Percentiles rank a stretch among this genome's conserved stretches.
These are phyloP conservation scores for Diaprepes abbreviatus DNA, from an alignment of 2,888 invertebrate species.

Conservation along the genomic window DNA sequence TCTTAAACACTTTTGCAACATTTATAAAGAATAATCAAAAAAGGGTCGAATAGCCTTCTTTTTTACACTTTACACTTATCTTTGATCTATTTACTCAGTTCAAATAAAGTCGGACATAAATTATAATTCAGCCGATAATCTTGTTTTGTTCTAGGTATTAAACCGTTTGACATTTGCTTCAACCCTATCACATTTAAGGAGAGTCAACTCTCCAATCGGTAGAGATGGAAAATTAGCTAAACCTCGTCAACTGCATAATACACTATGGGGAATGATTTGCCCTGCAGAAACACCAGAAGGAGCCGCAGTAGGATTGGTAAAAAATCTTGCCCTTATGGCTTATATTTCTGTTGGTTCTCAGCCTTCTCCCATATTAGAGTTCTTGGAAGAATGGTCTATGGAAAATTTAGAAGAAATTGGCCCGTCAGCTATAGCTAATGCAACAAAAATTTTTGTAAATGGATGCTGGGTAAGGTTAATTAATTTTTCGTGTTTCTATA, in stretches of 20 bases:
- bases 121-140: too few relatives aligned
- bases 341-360: conserved; percentile 99
- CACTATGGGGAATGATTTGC: conserved; percentile 99
- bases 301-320: conserved; percentile 93
- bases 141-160: conserved; percentile 75
- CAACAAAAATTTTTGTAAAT: conserved; percentile 99
- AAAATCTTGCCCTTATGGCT: conserved; percentile 99
- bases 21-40: too few relatives aligned
- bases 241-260: conserved; percentile 98
- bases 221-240: conserved; percentile 99
- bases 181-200: conserved; percentile 96
- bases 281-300: conserved; percentile 99
- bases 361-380: conserved; percentile 99
- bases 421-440: conserved; percentile 97
- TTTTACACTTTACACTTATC: too few relatives aligned
- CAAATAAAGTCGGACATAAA: too few relatives aligned
- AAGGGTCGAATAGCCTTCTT: too few relatives aligned
- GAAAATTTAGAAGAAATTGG: conserved; percentile 99
- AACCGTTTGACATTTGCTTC: conserved; percentile 99
- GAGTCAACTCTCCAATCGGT: conserved; percentile 96
- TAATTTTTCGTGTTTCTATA: too few relatives aligned
- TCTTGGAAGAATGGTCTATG: conserved; percentile 99
- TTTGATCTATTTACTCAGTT: too few relatives aligned
- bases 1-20: too few relatives aligned
- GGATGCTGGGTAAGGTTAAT: conserved; percentile 97